phyloP scores from a whole-genome alignment of 37 sponge, comb jelly and placozoan species.

The Petrosia ficiformis region DNA sequence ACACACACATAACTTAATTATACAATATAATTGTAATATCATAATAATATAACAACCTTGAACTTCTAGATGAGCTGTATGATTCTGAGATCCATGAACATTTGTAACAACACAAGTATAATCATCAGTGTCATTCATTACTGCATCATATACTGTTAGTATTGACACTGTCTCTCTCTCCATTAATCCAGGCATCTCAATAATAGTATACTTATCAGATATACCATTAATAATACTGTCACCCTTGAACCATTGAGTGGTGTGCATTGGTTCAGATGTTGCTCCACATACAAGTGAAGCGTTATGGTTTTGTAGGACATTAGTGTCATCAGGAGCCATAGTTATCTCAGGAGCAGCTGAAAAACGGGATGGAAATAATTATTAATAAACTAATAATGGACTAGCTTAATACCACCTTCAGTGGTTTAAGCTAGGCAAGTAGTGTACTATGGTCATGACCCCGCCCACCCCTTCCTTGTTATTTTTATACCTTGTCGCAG shows the following conservation, averaged over 20 bases:
- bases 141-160: neutral
- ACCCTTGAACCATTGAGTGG: neutral
- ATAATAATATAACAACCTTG: no score
- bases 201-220: neutral
- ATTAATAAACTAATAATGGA: neutral
- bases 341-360: slow-evolving; percentile 7
- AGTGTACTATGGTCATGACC: no score
- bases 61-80: neutral
- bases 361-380: neutral
- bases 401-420: no score
- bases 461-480: no score
- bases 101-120: slow-evolving; percentile 4
- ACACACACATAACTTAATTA: no score
- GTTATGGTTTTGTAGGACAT: neutral
- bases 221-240: neutral
- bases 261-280: neutral
- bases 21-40: no score
- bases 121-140: neutral
- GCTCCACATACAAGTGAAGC: neutral
- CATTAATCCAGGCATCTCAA: neutral
- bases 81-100: neutral
- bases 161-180: neutral
- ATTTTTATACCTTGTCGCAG: no score
- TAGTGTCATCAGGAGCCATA: neutral
- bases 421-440: no score